Percentiles rank a stretch among this genome's conserved stretches.
phyloP scores from a whole-genome alignment of 1,140 invertebrate genomes.

The Drosophila kanapiae region DNA sequence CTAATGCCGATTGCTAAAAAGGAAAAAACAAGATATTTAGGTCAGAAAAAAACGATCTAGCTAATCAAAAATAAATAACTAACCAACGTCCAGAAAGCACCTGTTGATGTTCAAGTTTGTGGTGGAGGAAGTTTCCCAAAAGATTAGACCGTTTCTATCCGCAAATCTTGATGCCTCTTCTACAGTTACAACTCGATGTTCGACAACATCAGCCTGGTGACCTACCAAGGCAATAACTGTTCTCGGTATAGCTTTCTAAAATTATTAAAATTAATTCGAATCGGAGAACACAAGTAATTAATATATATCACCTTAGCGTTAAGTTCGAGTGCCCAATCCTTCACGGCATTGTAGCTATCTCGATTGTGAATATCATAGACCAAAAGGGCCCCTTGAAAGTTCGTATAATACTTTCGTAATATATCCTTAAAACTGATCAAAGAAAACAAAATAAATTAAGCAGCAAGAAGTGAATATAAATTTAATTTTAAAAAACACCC shows the following conservation, averaged over 20 bases:
- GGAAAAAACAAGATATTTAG: neutral
- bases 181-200: conserved; percentile 6
- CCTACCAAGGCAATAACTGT: conserved; percentile 44
- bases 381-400: conserved; percentile 34
- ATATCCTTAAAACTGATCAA: conserved; percentile 41
- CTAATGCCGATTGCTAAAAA: conserved; percentile 14
- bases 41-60: neutral
- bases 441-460: neutral
- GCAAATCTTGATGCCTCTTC: conserved; percentile 38
- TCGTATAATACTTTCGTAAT: conserved; percentile 13
- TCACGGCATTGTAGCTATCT: conserved; percentile 22
- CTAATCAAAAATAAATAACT: neutral
- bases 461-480: neutral
- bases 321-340: conserved; percentile 33
- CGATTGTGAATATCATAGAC: conserved; percentile 55
- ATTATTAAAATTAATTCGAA: neutral
- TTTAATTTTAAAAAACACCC: no score
- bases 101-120: conserved; percentile 20
- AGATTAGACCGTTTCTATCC: conserved; percentile 17
- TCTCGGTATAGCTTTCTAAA: neutral
- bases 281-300: neutral
- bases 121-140: conserved; percentile 43
- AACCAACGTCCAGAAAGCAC: conserved; percentile 41
- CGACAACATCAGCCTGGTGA: conserved; percentile 34
- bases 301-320: conserved; percentile 7